Evolutionary conservation across 1,140 invertebrate species (phyloP).

Genomic region (Rhopalosiphum maidis): DNA sequence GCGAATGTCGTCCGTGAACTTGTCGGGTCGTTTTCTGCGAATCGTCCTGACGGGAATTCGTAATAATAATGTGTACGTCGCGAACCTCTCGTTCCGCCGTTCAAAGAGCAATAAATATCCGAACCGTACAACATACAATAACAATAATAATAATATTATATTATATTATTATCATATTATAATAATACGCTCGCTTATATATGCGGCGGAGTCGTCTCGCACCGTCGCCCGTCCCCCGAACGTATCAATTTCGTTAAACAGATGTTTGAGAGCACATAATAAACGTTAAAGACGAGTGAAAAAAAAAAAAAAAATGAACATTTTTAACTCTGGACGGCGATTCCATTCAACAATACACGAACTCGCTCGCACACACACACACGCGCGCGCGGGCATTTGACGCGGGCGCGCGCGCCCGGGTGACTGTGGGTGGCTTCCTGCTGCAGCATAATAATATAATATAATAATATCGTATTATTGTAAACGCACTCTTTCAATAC

Average conservation of each 20-base stretch:
- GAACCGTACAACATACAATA: not conserved
- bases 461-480: conserved; percentile 15
- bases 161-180: not conserved
- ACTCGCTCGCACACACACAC: not conserved
- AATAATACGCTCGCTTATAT: not conserved
- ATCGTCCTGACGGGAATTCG: conserved; percentile 8
- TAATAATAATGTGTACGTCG: not conserved
- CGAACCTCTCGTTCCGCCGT: not conserved
- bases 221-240: conserved; percentile 30
- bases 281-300: conserved; percentile 41
- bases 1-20: not conserved
- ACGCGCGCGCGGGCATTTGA: not conserved
- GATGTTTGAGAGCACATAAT: conserved; percentile 40
- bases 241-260: conserved; percentile 57
- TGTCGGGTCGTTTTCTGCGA: conserved; percentile 27
- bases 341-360: conserved; percentile 49
- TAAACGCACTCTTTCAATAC: conserved; percentile 50
- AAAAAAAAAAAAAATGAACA: conserved; percentile 34
- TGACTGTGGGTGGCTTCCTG: conserved; percentile 50
- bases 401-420: not conserved
- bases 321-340: not conserved
- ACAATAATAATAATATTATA: not conserved
- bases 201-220: conserved; percentile 9
- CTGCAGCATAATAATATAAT: conserved; percentile 22
- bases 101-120: conserved; percentile 55